phyloP scores from a whole-genome alignment of 1,140 invertebrate species.

The Drosophila fuyamai region DNA sequence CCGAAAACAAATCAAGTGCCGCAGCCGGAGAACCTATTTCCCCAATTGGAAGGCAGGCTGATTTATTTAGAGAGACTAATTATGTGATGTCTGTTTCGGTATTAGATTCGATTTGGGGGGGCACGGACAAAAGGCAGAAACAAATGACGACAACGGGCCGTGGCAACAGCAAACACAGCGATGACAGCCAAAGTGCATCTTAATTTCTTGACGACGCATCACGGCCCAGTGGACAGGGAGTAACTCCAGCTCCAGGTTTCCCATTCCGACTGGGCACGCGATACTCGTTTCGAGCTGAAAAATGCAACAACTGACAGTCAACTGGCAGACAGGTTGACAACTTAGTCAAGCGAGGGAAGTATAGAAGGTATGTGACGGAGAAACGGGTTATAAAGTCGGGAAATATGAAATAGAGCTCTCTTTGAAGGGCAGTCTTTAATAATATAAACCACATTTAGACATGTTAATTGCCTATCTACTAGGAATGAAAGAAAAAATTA shows the following conservation, averaged over 20 bases:
- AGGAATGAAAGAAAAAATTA: neutral
- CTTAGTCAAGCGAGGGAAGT: slow-evolving; percentile 60
- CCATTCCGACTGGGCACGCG: slow-evolving; percentile 53
- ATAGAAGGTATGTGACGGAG: neutral
- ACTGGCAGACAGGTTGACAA: slow-evolving; percentile 67
- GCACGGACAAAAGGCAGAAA: slow-evolving; percentile 26
- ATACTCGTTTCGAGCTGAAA: slow-evolving; percentile 59
- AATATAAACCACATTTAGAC: neutral
- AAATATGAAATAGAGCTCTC: neutral
- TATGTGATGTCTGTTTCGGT: slow-evolving; percentile 63
- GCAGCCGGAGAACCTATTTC: slow-evolving; percentile 19
- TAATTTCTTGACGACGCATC: slow-evolving; percentile 62
- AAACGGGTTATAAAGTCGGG: neutral
- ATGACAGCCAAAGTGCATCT: slow-evolving; percentile 75
- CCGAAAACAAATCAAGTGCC: slow-evolving; percentile 66
- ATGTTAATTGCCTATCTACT: neutral
- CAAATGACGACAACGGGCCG: slow-evolving; percentile 52
- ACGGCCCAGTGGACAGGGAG: slow-evolving; percentile 66
- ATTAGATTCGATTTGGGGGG: slow-evolving; percentile 28
- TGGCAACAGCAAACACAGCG: slow-evolving; percentile 60
- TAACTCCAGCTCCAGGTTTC: slow-evolving; percentile 12
- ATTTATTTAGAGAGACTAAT: slow-evolving; percentile 80
- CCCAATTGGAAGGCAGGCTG: slow-evolving; percentile 56
- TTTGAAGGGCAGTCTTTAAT: neutral
- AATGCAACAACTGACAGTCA: slow-evolving; percentile 65